Evolutionary conservation across 2,797 vertebrate species (phyloP), one percentile per base, ranked within the genome.

Genomic region (Gymnothorax reevesii): DNA sequence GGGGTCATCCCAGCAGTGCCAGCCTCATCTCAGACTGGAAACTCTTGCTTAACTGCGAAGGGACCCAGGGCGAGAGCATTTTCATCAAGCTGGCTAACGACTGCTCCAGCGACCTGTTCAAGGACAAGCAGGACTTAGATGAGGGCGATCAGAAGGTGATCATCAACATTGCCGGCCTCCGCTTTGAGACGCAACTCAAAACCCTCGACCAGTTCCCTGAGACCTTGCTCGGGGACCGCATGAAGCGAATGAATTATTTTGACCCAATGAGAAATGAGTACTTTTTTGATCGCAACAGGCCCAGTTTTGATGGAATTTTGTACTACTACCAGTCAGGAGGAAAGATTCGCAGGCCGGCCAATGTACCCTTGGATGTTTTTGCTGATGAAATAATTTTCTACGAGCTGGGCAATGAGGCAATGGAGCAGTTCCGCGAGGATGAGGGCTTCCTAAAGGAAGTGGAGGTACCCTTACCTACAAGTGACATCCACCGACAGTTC

Each of bases 241-340:
- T 94, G 1, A 99, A 99, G 94, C 96, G 98, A 92, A 97, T 97
- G 95, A 94, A 95, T 20, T 99, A 97, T 94, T 99, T 99, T 27
- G 98, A 99, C 93, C 97, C 98, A 57, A 98, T 99, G 98, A 97
- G 98, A 91, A 99, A 99, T 0, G 98, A 99, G 20, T 99, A 99
- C 88, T 99, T 99, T 93, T 99, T 99, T 79, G 98, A 99, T 86
- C 95, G 98, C 83, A 99, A 99, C 91, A 94, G 98, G 86, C 98
- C 98, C 22, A 99, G 98, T 92, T 99, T 99, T 90, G 98, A 99
- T 52, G 98, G 98, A 17, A 99, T 99, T 89, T 94, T 99, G 33
- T 99, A 99, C 91, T 99, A 99, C 89, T 99, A 99, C 88, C 98
- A 99, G 83, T 99, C 98, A 0, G 98, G 98, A 0, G 98, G 98